These are phyloP conservation scores for Strigops habroptila DNA, from an alignment of 2,113 vertebrate genomes.

Conservation along the genomic window DNA sequence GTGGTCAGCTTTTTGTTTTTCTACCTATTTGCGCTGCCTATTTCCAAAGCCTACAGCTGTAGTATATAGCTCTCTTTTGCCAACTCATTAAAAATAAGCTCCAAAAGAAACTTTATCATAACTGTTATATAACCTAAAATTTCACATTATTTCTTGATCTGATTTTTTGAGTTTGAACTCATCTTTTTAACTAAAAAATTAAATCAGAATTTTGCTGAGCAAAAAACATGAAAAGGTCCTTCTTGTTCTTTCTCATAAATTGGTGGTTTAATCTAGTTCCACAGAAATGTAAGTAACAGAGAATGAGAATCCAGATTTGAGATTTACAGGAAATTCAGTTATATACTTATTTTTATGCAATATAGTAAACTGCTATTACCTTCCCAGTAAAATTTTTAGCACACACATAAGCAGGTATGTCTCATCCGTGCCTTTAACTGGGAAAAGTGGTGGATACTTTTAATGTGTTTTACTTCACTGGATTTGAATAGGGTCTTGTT, in stretches of 20 bases:
- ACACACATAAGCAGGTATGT: not conserved
- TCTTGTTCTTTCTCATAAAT: not conserved
- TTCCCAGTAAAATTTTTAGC: not conserved
- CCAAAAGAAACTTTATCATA: not conserved
- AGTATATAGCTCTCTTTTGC: not conserved
- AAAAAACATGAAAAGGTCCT: not conserved
- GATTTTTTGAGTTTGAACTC: not conserved
- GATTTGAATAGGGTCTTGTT: constrained; percentile 37
- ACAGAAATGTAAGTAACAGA: not conserved
- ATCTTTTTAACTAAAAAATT: not conserved
- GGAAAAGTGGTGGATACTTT: not conserved
- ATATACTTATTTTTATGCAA: not conserved
- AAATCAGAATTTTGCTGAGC: not conserved
- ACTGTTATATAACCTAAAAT: not conserved
- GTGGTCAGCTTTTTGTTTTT: not conserved
- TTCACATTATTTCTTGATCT: not conserved
- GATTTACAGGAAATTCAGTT: not conserved
- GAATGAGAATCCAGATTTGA: not conserved
- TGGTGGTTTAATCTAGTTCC: not conserved
- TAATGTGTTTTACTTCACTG: not conserved
- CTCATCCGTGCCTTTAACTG: not conserved
- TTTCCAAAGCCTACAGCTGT: not conserved
- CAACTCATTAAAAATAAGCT: not conserved
- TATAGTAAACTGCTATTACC: not conserved
- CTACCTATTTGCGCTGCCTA: not conserved